phyloP scores from a whole-genome alignment of 2,113 vertebrate genomes.

The Odocoileus virginianus region DNA sequence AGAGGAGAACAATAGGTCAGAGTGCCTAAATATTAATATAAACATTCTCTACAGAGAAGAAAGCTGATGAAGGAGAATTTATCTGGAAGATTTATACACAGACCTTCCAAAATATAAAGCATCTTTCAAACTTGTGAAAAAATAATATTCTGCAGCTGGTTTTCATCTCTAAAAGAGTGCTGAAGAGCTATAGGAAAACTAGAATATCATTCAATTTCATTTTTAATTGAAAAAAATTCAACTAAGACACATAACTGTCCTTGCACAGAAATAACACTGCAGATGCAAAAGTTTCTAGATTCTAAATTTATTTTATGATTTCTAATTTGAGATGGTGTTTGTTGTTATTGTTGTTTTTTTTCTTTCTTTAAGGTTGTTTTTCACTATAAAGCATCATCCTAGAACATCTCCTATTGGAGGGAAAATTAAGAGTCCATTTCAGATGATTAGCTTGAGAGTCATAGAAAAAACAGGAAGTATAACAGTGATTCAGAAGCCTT shows the following conservation, averaged over 20 bases:
- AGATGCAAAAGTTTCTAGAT: background rate
- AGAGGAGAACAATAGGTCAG: background rate
- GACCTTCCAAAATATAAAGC: background rate
- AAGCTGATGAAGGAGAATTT: background rate
- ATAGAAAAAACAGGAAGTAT: background rate
- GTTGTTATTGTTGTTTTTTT: background rate
- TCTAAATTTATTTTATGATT: constrained; percentile 16
- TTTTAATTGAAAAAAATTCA: constrained; percentile 20
- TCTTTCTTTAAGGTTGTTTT: background rate
- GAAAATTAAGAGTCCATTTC: background rate
- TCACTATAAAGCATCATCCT: background rate
- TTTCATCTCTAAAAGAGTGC: background rate
- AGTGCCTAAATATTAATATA: constrained; percentile 14
- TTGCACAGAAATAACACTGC: background rate
- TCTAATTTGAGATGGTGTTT: background rate
- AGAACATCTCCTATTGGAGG: background rate
- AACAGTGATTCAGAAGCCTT: background rate
- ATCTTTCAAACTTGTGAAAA: background rate
- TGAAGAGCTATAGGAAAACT: background rate
- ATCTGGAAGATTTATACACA: background rate
- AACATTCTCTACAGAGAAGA: background rate
- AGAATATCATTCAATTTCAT: constrained; percentile 16
- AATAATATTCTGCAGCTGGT: background rate
- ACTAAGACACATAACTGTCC: background rate
- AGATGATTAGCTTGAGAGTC: background rate